Evolutionary conservation across 2,888 invertebrate species (phyloP).

Genomic region (Melinaea marsaeus): DNA sequence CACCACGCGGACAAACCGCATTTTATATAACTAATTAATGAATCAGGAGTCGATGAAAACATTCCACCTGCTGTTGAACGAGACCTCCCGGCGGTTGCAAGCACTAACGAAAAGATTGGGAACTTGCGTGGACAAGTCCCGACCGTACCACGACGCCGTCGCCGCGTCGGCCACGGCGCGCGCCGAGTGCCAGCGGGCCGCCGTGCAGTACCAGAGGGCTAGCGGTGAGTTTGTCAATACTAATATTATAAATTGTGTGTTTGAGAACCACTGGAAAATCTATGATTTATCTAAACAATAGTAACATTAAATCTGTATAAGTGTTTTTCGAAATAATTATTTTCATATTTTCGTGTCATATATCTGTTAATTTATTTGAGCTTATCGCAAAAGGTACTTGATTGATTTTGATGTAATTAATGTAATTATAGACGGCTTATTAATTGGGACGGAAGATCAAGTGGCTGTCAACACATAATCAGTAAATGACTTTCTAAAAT

Average conservation of each 20-base stretch:
- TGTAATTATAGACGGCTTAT: too few species aligned
- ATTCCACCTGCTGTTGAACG: constrained; percentile 91
- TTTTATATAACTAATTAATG: background rate
- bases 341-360: too few species aligned
- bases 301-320: too few species aligned
- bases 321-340: too few species aligned
- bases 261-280: too few species aligned
- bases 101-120: constrained; percentile 89
- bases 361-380: too few species aligned
- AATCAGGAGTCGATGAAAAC: constrained; percentile 92
- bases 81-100: constrained; percentile 90
- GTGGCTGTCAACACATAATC: too few species aligned
- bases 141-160: constrained; percentile 93
- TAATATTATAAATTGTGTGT: background rate
- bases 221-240: constrained; percentile 79
- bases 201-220: constrained; percentile 92
- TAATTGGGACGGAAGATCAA: too few species aligned
- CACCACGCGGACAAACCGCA: background rate
- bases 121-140: constrained; percentile 90
- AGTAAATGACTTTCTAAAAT: too few species aligned
- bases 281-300: too few species aligned
- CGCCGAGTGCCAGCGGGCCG: constrained; percentile 92
- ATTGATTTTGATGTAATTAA: too few species aligned
- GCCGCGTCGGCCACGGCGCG: constrained; percentile 86
- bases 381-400: too few species aligned